These are phyloP conservation scores for Hylaeus volcanicus DNA, from an alignment of 1,140 invertebrate species.

Conservation along the genomic window DNA sequence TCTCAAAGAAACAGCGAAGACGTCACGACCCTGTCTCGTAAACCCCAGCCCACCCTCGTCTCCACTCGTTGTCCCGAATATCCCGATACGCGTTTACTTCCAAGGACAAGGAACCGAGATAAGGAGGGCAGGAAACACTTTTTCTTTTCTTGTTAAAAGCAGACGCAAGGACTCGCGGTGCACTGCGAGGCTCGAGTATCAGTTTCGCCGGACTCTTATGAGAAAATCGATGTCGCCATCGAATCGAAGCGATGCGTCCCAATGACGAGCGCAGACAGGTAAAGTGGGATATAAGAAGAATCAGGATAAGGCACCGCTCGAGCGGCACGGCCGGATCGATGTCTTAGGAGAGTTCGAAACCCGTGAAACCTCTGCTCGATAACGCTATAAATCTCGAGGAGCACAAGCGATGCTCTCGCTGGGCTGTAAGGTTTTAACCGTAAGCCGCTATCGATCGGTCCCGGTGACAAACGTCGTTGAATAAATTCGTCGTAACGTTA, in stretches of 20 bases:
- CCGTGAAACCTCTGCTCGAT: constrained; percentile 63
- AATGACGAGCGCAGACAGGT: constrained; percentile 42
- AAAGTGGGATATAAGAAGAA: constrained; percentile 58
- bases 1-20: background rate
- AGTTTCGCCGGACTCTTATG: constrained; percentile 29
- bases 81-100: background rate
- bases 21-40: background rate
- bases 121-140: constrained; percentile 5
- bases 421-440: constrained; percentile 43
- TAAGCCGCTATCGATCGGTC: constrained; percentile 60
- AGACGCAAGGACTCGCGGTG: constrained; percentile 26
- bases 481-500: constrained; percentile 53
- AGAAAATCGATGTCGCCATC: constrained; percentile 53
- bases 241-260: constrained; percentile 25
- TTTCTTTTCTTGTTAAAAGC: background rate
- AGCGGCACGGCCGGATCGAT: constrained; percentile 7
- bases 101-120: constrained; percentile 28
- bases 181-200: constrained; percentile 25
- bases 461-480: constrained; percentile 62
- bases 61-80: background rate
- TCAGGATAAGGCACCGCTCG: constrained; percentile 38
- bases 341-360: constrained; percentile 48
- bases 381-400: constrained; percentile 62
- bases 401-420: constrained; percentile 35
- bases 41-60: background rate